These are phyloP conservation scores for Enteromius trimaculatus DNA, from an alignment of 2,797 vertebrate genomes.

Conservation along the genomic window DNA sequence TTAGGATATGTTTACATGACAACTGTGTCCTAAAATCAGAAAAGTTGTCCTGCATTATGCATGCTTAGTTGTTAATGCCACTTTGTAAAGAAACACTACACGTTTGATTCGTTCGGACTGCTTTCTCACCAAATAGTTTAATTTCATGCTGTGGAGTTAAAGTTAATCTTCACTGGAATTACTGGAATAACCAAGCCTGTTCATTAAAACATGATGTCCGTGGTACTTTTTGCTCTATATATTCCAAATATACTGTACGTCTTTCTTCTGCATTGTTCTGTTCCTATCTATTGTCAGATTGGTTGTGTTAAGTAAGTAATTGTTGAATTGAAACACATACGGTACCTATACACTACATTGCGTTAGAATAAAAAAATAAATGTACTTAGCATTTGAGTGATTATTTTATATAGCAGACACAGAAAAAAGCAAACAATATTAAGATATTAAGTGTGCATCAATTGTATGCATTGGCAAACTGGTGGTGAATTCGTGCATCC, in stretches of 20 bases:
- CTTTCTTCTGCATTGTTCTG: background rate
- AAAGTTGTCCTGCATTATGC: background rate
- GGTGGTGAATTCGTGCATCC: no score
- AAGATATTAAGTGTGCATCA: background rate
- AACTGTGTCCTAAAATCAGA: background rate
- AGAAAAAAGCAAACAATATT: background rate
- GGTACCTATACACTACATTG: background rate
- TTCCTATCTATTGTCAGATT: background rate
- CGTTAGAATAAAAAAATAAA: background rate
- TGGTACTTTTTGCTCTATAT: background rate
- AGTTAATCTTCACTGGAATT: background rate
- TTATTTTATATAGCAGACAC: background rate
- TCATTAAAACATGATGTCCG: background rate
- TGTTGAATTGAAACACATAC: background rate
- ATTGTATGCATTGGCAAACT: background rate
- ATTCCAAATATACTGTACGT: background rate
- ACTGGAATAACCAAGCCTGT: background rate
- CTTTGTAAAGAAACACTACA: constrained; percentile 3
- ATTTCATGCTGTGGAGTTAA: background rate
- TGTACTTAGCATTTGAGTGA: background rate
- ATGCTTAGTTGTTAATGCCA: background rate
- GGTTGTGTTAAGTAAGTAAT: background rate
- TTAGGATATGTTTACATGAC: background rate
- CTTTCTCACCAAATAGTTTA: background rate
- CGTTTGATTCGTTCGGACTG: background rate